These are phyloP conservation scores for Aradophagus sp. DNA, from an alignment of 1,140 invertebrate species.

Conservation along the genomic window DNA sequence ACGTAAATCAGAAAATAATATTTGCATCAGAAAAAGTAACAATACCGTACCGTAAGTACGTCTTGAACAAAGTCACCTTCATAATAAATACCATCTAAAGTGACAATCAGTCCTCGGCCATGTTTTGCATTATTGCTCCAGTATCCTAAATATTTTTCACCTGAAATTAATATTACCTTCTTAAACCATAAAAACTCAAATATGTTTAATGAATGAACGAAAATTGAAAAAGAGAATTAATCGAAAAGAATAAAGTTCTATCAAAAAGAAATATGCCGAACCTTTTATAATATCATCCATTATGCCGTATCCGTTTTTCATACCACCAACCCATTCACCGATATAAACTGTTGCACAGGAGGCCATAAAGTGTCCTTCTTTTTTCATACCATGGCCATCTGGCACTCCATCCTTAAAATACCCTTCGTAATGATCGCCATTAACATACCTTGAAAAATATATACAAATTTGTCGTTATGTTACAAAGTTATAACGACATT, in stretches of 20 bases:
- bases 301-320: slow-evolving; percentile 88
- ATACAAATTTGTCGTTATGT: too few species aligned
- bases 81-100: slow-evolving; percentile 91
- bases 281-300: slow-evolving; percentile 87
- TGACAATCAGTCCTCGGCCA: slow-evolving; percentile 88
- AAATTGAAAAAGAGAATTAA: slow-evolving; percentile 34
- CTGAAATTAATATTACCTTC: slow-evolving; percentile 71
- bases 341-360: slow-evolving; percentile 87
- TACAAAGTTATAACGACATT: too few species aligned
- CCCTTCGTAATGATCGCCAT: slow-evolving; percentile 87
- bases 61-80: slow-evolving; percentile 88
- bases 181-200: too few species aligned
- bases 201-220: not conserved
- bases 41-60: slow-evolving; percentile 79
- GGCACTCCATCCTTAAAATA: slow-evolving; percentile 88
- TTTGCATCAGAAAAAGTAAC: not conserved
- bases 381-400: slow-evolving; percentile 88
- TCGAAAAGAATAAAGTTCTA: too few species aligned
- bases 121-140: slow-evolving; percentile 89
- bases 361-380: slow-evolving; percentile 85
- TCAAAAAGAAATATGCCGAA: too few species aligned
- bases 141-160: slow-evolving; percentile 91
- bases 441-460: slow-evolving; percentile 78
- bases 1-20: too few species aligned
- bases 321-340: slow-evolving; percentile 86